These are phyloP conservation scores for Cassiopea xamachana DNA, from an alignment of 30 jellyfish, hydroid and myxozoan species.

Conservation along the genomic window DNA sequence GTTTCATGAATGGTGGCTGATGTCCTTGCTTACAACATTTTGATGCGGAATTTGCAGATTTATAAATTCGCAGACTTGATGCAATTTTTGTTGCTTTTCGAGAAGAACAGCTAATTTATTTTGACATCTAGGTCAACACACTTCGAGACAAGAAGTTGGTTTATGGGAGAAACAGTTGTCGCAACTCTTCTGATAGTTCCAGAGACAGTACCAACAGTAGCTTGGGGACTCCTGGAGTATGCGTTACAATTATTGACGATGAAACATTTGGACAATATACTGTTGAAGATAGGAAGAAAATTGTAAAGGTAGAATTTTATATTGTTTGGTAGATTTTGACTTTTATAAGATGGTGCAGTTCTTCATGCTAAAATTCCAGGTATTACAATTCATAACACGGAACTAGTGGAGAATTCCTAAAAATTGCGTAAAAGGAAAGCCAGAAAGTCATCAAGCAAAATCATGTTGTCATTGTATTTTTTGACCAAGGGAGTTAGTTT, in stretches of 20 bases:
- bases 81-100: background rate
- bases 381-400: no score
- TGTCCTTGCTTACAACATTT: background rate
- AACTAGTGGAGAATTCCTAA: no score
- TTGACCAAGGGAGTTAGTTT: background rate
- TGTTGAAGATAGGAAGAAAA: slow-evolving; percentile 59
- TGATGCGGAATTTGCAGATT: background rate
- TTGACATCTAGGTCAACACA: slow-evolving; percentile 43
- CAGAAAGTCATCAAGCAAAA: no score
- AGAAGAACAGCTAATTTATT: background rate
- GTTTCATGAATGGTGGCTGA: background rate
- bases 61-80: background rate
- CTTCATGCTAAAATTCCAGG: no score
- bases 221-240: slow-evolving; percentile 39
- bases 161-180: slow-evolving; percentile 34
- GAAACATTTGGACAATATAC: slow-evolving; percentile 34
- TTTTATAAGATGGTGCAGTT: no score
- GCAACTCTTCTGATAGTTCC: slow-evolving; percentile 70
- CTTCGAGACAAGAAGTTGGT: slow-evolving; percentile 57
- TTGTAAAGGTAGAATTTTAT: slow-evolving; percentile 26
- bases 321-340: no score
- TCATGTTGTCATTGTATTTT: no score
- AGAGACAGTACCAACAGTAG: slow-evolving; percentile 75
- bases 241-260: slow-evolving; percentile 33
- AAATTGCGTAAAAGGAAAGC: no score